Percentiles rank a stretch among this genome's conserved stretches.
These are phyloP conservation scores for Anoura caudifer DNA, from an alignment of 2,113 vertebrate species.

Conservation along the genomic window DNA sequence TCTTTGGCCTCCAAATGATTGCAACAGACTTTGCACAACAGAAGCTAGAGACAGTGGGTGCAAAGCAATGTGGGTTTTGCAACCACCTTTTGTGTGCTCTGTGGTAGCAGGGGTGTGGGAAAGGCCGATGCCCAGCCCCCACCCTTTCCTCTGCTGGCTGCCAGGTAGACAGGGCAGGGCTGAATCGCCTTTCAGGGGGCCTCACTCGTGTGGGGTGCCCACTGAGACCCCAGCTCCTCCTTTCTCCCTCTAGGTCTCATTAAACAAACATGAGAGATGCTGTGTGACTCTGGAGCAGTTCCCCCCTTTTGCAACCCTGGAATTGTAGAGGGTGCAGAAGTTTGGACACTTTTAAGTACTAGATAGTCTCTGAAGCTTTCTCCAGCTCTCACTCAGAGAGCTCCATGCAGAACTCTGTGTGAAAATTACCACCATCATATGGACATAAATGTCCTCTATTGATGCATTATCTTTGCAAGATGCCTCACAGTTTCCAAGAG, in stretches of 20 bases:
- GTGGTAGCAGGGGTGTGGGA: constrained; percentile 33
- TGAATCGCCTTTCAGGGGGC: not conserved
- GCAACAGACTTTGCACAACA: constrained; percentile 67
- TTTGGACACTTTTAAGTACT: not conserved
- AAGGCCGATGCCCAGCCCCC: not conserved
- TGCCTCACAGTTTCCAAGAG: not conserved
- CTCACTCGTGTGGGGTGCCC: not conserved
- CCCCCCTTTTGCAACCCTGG: not conserved
- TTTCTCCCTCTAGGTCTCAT: not conserved
- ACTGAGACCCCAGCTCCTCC: not conserved
- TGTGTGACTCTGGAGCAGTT: not conserved
- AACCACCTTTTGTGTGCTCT: constrained; percentile 56
- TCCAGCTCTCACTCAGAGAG: not conserved
- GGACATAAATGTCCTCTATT: too few species aligned
- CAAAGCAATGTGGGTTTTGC: constrained; percentile 64
- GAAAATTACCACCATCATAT: not conserved
- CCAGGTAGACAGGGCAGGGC: not conserved
- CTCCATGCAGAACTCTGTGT: not conserved
- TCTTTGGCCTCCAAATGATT: constrained; percentile 39
- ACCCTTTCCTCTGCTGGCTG: not conserved
- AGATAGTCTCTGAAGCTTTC: not conserved
- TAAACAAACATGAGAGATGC: not conserved
- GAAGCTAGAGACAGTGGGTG: constrained; percentile 52
- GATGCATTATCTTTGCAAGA: not conserved
- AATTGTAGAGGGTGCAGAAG: not conserved